Evolutionary conservation across 2,113 vertebrate species (phyloP).

Genomic region (Scomber scombrus): DNA sequence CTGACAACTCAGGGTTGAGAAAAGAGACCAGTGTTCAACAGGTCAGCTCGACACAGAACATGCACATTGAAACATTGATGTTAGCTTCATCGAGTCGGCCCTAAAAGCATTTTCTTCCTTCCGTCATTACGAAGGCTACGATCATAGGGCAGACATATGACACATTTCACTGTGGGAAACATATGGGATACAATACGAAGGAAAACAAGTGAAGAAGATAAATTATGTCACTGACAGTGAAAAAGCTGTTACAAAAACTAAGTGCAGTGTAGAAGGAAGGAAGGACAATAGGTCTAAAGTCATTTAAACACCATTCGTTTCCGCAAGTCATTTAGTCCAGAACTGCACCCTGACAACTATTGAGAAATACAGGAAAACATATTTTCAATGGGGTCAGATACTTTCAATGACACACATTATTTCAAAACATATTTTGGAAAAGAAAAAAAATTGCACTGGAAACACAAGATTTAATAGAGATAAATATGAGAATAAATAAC

Average conservation of each 20-base stretch:
- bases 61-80: slow-evolving; percentile 44
- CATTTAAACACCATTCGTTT: slow-evolving; percentile 52
- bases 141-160: slow-evolving; percentile 51
- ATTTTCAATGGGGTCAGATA: slow-evolving; percentile 28
- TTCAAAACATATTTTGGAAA: slow-evolving; percentile 10
- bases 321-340: slow-evolving; percentile 33
- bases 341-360: slow-evolving; percentile 5
- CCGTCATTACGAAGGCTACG: slow-evolving; percentile 32
- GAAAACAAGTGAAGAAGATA: slow-evolving; percentile 15
- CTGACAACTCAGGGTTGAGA: slow-evolving; percentile 75
- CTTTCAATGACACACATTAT: slow-evolving; percentile 21
- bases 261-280: too few species aligned
- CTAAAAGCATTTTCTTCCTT: slow-evolving; percentile 51
- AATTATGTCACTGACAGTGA: slow-evolving; percentile 31
- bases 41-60: slow-evolving; percentile 49
- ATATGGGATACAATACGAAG: slow-evolving; percentile 42
- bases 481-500: not conserved
- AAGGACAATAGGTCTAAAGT: slow-evolving; percentile 28
- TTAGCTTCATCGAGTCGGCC: slow-evolving; percentile 32
- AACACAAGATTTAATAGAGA: not conserved
- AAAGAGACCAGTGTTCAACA: slow-evolving; percentile 64
- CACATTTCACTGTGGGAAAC: slow-evolving; percentile 49
- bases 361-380: slow-evolving; percentile 29
- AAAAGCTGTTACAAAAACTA: slow-evolving; percentile 10
- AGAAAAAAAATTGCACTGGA: not conserved